Conservation (phyloP, 2,797 vertebrate genomes). For the Vultur gryphus region DNA sequence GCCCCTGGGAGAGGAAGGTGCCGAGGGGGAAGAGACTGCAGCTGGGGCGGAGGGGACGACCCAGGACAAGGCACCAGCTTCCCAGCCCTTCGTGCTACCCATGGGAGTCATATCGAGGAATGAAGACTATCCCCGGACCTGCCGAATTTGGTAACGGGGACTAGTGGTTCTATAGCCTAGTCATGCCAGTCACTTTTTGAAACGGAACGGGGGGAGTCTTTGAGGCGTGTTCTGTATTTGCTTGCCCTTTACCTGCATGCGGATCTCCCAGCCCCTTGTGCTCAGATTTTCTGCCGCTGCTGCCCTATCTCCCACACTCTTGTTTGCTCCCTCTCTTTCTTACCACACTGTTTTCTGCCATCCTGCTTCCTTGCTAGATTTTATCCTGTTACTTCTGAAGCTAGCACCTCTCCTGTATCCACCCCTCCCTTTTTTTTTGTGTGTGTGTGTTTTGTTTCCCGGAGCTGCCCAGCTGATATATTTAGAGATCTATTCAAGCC, state of each 20-base stretch:
- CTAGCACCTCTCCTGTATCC: not conserved
- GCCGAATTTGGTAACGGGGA: constrained; percentile 85
- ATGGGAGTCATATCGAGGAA: constrained; percentile 91
- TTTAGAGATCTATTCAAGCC: not conserved
- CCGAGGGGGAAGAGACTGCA: not conserved
- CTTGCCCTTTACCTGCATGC: not conserved
- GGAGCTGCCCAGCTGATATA: not conserved
- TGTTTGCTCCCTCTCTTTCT: not conserved
- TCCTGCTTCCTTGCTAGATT: not conserved
- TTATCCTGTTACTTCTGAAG: not conserved
- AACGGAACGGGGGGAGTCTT: not conserved
- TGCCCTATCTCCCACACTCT: fast-evolving
- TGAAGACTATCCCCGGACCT: constrained; percentile 92
- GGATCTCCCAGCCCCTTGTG: not conserved
- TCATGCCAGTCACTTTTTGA: not conserved
- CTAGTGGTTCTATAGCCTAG: not conserved
- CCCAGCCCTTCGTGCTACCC: constrained; percentile 88
- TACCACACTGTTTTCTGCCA: not conserved
- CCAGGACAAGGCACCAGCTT: constrained; percentile 44
- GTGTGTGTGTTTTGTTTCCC: not conserved
- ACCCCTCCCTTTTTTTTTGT: not conserved
- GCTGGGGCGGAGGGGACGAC: not conserved
- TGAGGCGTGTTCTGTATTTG: not conserved
- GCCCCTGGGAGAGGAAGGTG: not conserved
- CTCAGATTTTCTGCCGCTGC: not conserved